These are phyloP conservation scores for Coleophora flavipennella DNA, from an alignment of 2,888 invertebrate genomes.

Conservation along the genomic window DNA sequence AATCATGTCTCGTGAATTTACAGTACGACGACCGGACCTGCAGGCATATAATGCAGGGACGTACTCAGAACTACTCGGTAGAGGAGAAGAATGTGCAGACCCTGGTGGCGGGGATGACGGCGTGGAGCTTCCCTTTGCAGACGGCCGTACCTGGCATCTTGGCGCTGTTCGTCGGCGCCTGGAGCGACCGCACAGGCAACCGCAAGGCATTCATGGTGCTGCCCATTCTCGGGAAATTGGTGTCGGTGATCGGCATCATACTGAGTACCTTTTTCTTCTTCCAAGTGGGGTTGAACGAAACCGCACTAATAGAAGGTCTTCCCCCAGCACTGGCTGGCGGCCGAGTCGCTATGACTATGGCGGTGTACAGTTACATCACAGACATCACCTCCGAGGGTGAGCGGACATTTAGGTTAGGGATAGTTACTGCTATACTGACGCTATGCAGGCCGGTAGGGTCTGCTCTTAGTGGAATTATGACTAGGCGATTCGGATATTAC, in stretches of 20 bases:
- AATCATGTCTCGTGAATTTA: constrained; percentile 72
- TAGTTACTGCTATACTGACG: constrained; percentile 70
- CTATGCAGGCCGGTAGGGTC: constrained; percentile 67
- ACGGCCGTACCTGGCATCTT: constrained; percentile 71
- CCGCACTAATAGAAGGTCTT: constrained; percentile 69
- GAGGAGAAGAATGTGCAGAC: constrained; percentile 62
- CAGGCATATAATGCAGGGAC: constrained; percentile 58
- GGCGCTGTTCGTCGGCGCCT: constrained; percentile 73
- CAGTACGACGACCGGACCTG: constrained; percentile 69
- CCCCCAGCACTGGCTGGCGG: constrained; percentile 76
- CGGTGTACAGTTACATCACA: constrained; percentile 75
- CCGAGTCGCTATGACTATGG: constrained; percentile 73
- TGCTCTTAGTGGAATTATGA: constrained; percentile 70
- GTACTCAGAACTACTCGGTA: constrained; percentile 47
- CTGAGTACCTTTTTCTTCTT: constrained; percentile 72
- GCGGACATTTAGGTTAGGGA: constrained; percentile 75
- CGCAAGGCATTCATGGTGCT: constrained; percentile 74
- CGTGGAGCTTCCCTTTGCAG: constrained; percentile 73
- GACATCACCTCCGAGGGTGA: constrained; percentile 73
- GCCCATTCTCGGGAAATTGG: constrained; percentile 72
- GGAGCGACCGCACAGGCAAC: constrained; percentile 75
- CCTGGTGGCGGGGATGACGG: constrained; percentile 71
- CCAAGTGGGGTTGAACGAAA: constrained; percentile 68
- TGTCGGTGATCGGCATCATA: constrained; percentile 69
- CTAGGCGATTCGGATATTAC: constrained; percentile 59